Percentiles rank a stretch among this genome's conserved stretches.
Conservation (phyloP, 2,888 invertebrate species). For the Andrena bucephala region DNA sequence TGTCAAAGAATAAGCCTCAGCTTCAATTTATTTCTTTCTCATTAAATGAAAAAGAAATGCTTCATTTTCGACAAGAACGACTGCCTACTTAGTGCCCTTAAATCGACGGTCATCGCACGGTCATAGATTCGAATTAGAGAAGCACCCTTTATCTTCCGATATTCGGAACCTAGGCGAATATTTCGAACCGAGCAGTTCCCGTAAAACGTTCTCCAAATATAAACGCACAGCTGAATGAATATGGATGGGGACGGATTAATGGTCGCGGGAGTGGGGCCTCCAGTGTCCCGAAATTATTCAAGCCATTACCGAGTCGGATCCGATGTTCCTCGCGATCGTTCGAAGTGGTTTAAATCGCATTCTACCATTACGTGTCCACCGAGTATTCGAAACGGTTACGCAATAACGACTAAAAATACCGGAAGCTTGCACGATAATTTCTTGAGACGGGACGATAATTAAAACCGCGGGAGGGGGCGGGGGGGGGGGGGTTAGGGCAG, state of each 20-base stretch:
- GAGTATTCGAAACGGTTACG: background rate
- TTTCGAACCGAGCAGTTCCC: background rate
- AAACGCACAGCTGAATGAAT: background rate
- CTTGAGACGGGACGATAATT: background rate
- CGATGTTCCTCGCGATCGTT: background rate
- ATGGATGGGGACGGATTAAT: background rate
- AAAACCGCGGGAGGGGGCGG: background rate
- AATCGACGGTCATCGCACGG: background rate
- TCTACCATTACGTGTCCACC: background rate
- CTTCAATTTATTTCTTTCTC: no score
- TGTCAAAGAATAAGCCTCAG: no score
- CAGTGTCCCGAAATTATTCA: background rate
- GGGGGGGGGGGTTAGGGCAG: no score
- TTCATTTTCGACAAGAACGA: no score
- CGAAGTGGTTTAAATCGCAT: background rate
- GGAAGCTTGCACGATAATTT: constrained; percentile 22
- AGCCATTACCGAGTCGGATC: background rate
- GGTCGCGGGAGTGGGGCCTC: background rate
- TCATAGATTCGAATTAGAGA: background rate
- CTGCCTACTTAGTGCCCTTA: no score
- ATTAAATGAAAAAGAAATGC: no score
- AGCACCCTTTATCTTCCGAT: background rate
- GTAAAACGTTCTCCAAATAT: constrained; percentile 3
- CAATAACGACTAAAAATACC: constrained; percentile 22
- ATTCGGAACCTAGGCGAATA: background rate